Conservation (phyloP, 2,888 invertebrate species). For the Caenorhabditis japonica region DNA sequence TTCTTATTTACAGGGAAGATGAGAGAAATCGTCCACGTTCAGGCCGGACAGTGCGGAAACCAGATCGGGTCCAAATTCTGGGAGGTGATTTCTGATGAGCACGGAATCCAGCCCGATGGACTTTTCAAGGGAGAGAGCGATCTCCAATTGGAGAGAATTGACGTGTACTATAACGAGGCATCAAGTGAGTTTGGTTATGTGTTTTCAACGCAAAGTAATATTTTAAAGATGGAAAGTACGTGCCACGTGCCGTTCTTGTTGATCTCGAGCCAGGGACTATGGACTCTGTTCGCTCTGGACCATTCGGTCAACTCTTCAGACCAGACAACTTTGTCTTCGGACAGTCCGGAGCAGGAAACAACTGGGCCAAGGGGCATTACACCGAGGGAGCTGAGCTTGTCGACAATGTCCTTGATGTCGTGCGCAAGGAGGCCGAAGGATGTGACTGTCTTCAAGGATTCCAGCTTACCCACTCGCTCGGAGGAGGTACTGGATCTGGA, state of each 20-base stretch:
- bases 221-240: conserved; percentile 87
- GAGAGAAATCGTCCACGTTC: conserved; percentile 96
- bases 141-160: conserved; percentile 89
- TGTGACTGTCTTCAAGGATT: conserved; percentile 93
- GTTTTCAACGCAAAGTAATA: not conserved
- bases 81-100: conserved; percentile 75
- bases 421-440: conserved; percentile 86
- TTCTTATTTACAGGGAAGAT: conserved; percentile 79
- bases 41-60: conserved; percentile 94
- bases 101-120: conserved; percentile 73
- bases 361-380: conserved; percentile 91
- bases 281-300: conserved; percentile 94
- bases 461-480: conserved; percentile 87
- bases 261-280: conserved; percentile 97
- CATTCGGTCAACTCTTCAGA: conserved; percentile 91
- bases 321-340: conserved; percentile 93
- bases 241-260: conserved; percentile 91
- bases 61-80: conserved; percentile 88
- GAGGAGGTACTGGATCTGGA: conserved; percentile 90
- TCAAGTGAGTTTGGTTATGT: conserved; percentile 41
- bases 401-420: conserved; percentile 81
- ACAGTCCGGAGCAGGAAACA: conserved; percentile 88
- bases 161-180: conserved; percentile 87
- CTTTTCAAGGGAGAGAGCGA: conserved; percentile 82
- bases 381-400: conserved; percentile 86